Evolutionary conservation across 2,113 vertebrate genomes (phyloP).

Genomic region (Uria aalge): DNA sequence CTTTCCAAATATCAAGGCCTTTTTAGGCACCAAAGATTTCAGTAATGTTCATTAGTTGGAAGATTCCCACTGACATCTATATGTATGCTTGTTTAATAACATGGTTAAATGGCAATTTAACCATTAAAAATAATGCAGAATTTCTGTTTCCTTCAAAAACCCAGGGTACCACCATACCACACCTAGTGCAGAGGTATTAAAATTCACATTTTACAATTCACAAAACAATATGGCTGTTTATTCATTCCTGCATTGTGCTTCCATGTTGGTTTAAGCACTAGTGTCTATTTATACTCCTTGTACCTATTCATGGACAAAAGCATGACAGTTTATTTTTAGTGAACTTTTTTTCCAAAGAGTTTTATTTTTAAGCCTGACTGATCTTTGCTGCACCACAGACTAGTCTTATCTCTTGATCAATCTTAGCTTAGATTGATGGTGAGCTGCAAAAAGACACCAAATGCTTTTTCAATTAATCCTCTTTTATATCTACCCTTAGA

Average conservation of each 20-base stretch:
- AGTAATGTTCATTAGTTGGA: background rate
- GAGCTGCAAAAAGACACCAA: slow-evolving; percentile 62
- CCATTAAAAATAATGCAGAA: background rate
- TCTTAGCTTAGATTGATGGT: slow-evolving; percentile 64
- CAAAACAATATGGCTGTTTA: background rate
- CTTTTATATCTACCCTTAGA: slow-evolving; percentile 31
- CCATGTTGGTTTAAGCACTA: background rate
- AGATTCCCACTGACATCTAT: background rate
- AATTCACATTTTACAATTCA: background rate
- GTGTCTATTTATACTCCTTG: slow-evolving; percentile 37
- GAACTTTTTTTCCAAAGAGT: slow-evolving; percentile 55
- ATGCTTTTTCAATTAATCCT: slow-evolving; percentile 69
- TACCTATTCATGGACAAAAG: slow-evolving; percentile 44
- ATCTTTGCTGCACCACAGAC: slow-evolving; percentile 63
- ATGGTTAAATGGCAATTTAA: background rate
- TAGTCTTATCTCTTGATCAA: slow-evolving; percentile 72
- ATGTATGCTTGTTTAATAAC: background rate
- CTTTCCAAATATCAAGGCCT: background rate
- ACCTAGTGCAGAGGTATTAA: background rate
- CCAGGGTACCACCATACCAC: background rate
- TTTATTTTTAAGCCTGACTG: slow-evolving; percentile 76
- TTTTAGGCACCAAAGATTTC: background rate
- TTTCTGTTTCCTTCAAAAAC: background rate
- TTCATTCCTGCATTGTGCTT: background rate
- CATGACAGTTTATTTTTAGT: slow-evolving; percentile 65